A percentile compares a stretch with the other conserved stretches of the same genome.
Evolutionary conservation across 2,888 invertebrate species (phyloP).

Genomic region (Acleris sparsana): DNA sequence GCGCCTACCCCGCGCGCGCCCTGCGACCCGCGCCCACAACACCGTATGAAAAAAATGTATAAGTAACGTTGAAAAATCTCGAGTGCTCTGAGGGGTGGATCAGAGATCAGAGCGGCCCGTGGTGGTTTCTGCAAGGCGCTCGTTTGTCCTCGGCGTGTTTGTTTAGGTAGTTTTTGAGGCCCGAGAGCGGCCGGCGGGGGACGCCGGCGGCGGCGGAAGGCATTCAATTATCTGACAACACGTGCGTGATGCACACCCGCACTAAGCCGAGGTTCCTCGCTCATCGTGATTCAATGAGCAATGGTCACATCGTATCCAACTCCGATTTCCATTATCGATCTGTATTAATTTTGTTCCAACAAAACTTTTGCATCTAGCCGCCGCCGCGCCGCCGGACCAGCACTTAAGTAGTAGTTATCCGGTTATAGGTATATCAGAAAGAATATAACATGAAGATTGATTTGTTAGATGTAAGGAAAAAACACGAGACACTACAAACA

Average conservation of each 20-base stretch:
- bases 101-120: slow-evolving; percentile 43
- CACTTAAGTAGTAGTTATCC: no score
- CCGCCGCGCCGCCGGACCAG: no score
- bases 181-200: slow-evolving; percentile 39
- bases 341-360: slow-evolving; percentile 2
- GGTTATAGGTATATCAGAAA: no score
- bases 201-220: slow-evolving; percentile 49
- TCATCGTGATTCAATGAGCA: slow-evolving; percentile 67
- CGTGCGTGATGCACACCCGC: slow-evolving; percentile 71
- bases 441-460: no score
- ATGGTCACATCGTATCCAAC: slow-evolving; percentile 40
- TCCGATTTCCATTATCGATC: slow-evolving; percentile 37
- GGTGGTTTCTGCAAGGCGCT: slow-evolving; percentile 46
- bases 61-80: slow-evolving; percentile 61
- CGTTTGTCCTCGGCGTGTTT: slow-evolving; percentile 46
- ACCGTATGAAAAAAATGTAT: slow-evolving; percentile 62
- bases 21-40: slow-evolving; percentile 69
- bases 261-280: slow-evolving; percentile 50
- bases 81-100: slow-evolving; percentile 55
- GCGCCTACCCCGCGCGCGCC: slow-evolving; percentile 65
- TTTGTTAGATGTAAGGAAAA: no score
- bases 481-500: no score
- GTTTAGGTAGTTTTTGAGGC: slow-evolving; percentile 53
- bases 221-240: slow-evolving; percentile 78
- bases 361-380: not conserved